These are phyloP conservation scores for Stegana nigrithorax DNA, from an alignment of 2,888 invertebrate genomes.

Conservation along the genomic window DNA sequence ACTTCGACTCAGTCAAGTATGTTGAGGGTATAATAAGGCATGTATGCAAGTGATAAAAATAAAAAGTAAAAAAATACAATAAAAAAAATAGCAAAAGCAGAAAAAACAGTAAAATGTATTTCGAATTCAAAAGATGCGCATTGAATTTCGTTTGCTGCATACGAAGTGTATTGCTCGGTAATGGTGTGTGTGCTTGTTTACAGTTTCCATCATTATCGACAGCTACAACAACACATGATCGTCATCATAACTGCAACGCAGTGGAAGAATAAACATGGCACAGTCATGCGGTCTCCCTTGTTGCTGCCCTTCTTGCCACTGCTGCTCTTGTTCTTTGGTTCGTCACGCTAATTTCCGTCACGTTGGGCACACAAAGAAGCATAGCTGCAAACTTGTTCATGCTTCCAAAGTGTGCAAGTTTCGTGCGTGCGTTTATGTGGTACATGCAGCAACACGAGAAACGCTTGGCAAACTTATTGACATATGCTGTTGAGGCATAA, in stretches of 20 bases:
- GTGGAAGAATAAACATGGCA: slow-evolving; percentile 55
- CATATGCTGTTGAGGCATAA: slow-evolving; percentile 31
- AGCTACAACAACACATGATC: too few species aligned
- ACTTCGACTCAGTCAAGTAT: slow-evolving; percentile 16
- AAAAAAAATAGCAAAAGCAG: not conserved
- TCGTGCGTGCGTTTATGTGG: not conserved
- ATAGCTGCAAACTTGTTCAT: slow-evolving; percentile 24
- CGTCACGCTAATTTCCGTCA: slow-evolving; percentile 57
- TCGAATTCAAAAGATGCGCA: slow-evolving; percentile 52
- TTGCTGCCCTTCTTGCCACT: not conserved
- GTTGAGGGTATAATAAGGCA: slow-evolving; percentile 8
- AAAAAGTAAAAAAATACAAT: not conserved
- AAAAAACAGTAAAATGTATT: slow-evolving; percentile 17
- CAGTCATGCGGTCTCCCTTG: not conserved
- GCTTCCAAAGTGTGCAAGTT: slow-evolving; percentile 9
- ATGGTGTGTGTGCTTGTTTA: slow-evolving; percentile 17
- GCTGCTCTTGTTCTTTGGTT: not conserved
- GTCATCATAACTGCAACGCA: slow-evolving; percentile 56
- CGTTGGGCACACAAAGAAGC: slow-evolving; percentile 58
- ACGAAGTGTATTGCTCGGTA: not conserved
- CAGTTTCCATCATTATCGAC: slow-evolving; percentile 34
- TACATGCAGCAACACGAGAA: slow-evolving; percentile 22
- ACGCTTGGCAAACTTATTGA: slow-evolving; percentile 20
- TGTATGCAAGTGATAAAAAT: not conserved
- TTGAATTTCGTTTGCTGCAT: slow-evolving; percentile 31